Evolutionary conservation across 2,888 invertebrate species (phyloP), one percentile per base, ranked within the genome.

Genomic region (Chromoteleia sp.): DNA sequence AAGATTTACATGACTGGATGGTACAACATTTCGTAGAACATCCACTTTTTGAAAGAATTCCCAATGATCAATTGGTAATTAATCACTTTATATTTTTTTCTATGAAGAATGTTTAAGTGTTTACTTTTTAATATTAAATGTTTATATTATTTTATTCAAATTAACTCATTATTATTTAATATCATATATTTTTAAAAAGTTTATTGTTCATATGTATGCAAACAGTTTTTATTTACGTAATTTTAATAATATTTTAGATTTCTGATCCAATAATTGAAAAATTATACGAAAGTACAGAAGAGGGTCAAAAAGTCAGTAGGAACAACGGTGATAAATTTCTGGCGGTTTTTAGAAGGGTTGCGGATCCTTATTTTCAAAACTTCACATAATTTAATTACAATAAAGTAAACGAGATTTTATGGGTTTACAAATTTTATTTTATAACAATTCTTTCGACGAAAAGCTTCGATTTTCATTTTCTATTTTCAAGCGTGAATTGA

Each of bases 1-100:
- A 97, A 92, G 99, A 99, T 90, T 94, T 99, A 71, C 96, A 99
- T 92, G 96, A 97, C 29, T 99, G 99, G 99, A 99, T 99, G 96
- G 96, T 97, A 0, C 92, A 94, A 84, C 99, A 99, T 93, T 96
- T 99, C 91, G 93, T 93, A 52, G 95, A 96, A 83, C 99, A 99
- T 93, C 97, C 98, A 10, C 93, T 99, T 63, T 99, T 99, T 93
- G 93, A 95, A 90, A 93, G 94, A 87, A 92, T 98, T 68, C 80
- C 93, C 25, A 94, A 96, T 12, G 94, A 95, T n/a, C 95, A 97
- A 89, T 93, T 97, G 92, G 98, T 97, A 50, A 65, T 48, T 8
- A 52, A 25, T 48, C 17, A 39, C n/a, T n/a, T n/a, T n/a, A n/a
- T n/a, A n/a, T n/a, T n/a, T n/a, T 25, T 25, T 25, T 25, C 25